Base-by-base conservation (phyloP, 92 coral and sea anemone species). In the Ricordea florida region DNA sequence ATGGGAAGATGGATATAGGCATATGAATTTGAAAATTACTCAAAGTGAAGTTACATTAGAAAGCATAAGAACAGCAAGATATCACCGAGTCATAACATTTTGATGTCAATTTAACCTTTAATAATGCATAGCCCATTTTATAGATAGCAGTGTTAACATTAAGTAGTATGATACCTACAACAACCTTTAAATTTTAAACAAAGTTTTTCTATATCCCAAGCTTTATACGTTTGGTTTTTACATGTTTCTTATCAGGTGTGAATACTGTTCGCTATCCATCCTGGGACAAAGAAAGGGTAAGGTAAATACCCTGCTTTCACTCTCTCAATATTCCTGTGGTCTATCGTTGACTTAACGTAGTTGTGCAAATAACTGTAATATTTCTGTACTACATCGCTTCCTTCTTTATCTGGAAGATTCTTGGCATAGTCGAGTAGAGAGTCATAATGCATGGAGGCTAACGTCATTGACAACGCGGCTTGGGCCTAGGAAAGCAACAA, bases 211-310 rank as follows among this genome's bases (percentile, higher is more conserved):
- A n/a, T n/a, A n/a, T n/a, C n/a, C n/a, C n/a, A n/a, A n/a, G n/a
- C n/a, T n/a, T n/a, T n/a, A n/a, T n/a, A n/a, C n/a, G n/a, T n/a
- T n/a, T n/a, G n/a, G n/a, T n/a, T n/a, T n/a, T n/a, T n/a, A 37
- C 8, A 37, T n/a, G 44, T 37, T 37, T 37, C 8, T 37, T 8
- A 8, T 37, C 44, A 92, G 28, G 96, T 85, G 45, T 93, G 98
- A 22, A 93, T 86, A 52, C 96, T 86, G 36, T 93, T 93, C 1
- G 98, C 88, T 25, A 94, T 85, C 97, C 97, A 94, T 3, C 85
- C 93, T n/a, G 98, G 98, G 2, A 85, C 49, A 10, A 94, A 52
- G 73, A 91, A 94, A 2, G 98, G 97, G 51, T 94, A 94, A 6
- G 97, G 83, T 45, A 91, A 78, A 18, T 86, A 88, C 10, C 94